Conservation (phyloP, 1,140 invertebrate species). For the Conopomorpha cramerella region DNA sequence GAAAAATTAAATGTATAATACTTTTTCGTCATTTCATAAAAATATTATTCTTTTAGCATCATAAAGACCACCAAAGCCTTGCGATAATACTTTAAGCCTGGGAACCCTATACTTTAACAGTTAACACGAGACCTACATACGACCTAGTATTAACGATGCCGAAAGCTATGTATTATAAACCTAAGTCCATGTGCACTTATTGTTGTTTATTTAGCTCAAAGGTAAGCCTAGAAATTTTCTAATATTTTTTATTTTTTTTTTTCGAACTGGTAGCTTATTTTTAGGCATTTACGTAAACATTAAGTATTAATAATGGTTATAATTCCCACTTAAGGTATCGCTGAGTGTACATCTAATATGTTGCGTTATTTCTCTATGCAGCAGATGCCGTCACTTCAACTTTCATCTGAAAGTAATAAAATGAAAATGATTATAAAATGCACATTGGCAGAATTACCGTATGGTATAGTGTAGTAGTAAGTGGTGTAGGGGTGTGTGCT, state of each 20-base stretch:
- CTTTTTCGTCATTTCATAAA: slow-evolving; percentile 54
- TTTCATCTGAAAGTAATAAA: slow-evolving; percentile 41
- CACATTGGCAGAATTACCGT: too few species aligned
- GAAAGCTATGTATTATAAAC: slow-evolving; percentile 36
- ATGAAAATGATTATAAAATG: too few species aligned
- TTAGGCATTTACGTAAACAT: slow-evolving; percentile 53
- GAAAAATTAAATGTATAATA: slow-evolving; percentile 43
- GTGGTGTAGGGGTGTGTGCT: slow-evolving; percentile 5
- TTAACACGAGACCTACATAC: slow-evolving; percentile 18
- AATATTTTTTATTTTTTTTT: slow-evolving; percentile 40
- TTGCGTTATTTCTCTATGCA: slow-evolving; percentile 52
- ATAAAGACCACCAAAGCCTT: slow-evolving; percentile 20
- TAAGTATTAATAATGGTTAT: slow-evolving; percentile 51
- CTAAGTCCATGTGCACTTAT: slow-evolving; percentile 55
- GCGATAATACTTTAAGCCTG: slow-evolving; percentile 24
- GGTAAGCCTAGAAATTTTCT: slow-evolving; percentile 52
- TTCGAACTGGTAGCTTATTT: slow-evolving; percentile 44
- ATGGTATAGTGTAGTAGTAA: too few species aligned
- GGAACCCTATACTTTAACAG: slow-evolving; percentile 22
- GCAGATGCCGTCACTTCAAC: slow-evolving; percentile 48
- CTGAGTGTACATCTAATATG: slow-evolving; percentile 50
- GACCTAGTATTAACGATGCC: slow-evolving; percentile 18
- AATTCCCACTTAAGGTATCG: slow-evolving; percentile 41
- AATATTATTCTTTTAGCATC: slow-evolving; percentile 36
- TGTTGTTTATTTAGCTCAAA: slow-evolving; percentile 47